Base-by-base conservation (phyloP, 2,888 invertebrate species). In the Apomyelois bistriatella region DNA sequence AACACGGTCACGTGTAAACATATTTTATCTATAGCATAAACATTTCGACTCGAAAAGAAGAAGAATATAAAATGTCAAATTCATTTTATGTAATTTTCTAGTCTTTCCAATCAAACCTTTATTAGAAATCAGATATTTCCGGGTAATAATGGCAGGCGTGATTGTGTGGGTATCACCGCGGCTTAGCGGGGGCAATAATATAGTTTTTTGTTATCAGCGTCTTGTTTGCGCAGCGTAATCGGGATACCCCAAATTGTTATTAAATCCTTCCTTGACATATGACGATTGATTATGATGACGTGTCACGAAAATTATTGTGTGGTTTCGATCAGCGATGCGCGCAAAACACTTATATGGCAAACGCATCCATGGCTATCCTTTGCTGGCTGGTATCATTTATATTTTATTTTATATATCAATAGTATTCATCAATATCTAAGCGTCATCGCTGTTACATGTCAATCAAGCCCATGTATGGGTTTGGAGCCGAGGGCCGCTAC, bases 171-270 rank as follows among this genome's bases (percentile, higher is more conserved):
- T 47, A 55, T 52, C 43, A 53, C 9, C 12, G 40, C 37, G 55
- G 56, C 58, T 57, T 58, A 60, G 36, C 28, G 50, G 58, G 50
- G 51, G 58, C 72, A 73, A 72, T 74, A 73, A 74, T 70, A 70
- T 59, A 48, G 60, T 60, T 60, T 65, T 73, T 77, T 71, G 78
- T 86, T 85, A 86, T 85, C 85, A 60, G 54, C 57, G 61, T 64
- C 56, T 38, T 80, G 79, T 83, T 79, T 84, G 74, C 63, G 32
- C 72, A 66, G 63, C 68, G 70, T 81, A 85, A 82, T 84, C 79
- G 74, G 68, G 72, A 74, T 65, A 67, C 64, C 63, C 70, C 56
- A 76, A 79, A 78, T 77, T 79, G 79, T 79, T 84, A 82, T 80
- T 82, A 72, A 68, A 66, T 63, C 69, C 62, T 73, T 28, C 13